Base-by-base conservation (phyloP, 2,888 invertebrate genomes). In the Aleiodes testaceus region DNA sequence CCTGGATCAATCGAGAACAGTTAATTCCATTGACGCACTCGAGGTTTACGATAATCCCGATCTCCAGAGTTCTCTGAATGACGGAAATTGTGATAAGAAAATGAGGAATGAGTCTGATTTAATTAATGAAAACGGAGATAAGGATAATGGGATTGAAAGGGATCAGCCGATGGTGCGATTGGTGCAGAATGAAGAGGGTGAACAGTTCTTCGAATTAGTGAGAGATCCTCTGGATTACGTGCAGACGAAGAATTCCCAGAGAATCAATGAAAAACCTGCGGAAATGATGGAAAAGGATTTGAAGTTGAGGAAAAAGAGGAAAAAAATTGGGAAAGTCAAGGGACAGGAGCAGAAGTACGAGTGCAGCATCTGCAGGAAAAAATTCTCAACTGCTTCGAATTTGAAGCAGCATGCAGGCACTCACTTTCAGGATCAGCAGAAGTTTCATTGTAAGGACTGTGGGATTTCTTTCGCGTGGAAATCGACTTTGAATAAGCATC, bases 391-490 rank as follows among this genome's bases (percentile, higher is more conserved):
- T 1, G 81, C 82, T 14, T 83, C 84, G 30, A 88, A 87, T 72
- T 87, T 84, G 66, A 86, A 82, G 52, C 88, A 88, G 70, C 87
- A 87, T 66, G 81, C 86, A 16, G 87, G 87, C 0, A 84, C 81
- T 2, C 87, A 87, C 72, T 87, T 84, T 69, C 78, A 78, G 2
- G 85, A 86, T 55, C 82, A 84, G 53, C 84, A 85, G 73, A 84
- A 82, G 42, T 87, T 85, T 72, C 80, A 81, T 16, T 88, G 87
- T 70, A 80, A 82, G 67, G 79, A 82, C 44, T 88, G 87, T 70
- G 83, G 82, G 1, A 76, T 82, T 47, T 81, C 82, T 0, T 88
- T 87, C 69, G 87, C 87, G 0, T 87, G 87, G 87, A 87, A 86
- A 74, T 85, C 87, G 3, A 87, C 87, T 0, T 75, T 87, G 20